phyloP scores from a whole-genome alignment of 2,888 invertebrate genomes.

The Tetanocera ferruginea region DNA sequence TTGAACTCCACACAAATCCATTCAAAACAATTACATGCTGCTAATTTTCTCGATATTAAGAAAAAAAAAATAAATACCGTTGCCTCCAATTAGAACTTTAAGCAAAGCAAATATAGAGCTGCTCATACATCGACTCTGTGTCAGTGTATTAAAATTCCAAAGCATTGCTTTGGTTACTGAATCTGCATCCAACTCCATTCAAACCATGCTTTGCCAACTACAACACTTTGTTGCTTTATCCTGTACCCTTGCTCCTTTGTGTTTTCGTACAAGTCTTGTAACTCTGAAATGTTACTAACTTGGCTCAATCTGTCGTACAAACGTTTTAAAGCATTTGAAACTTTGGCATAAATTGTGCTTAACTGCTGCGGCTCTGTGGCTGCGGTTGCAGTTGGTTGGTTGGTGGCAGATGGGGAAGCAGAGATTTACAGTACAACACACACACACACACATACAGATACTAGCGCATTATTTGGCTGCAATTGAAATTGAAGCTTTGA shows the following conservation, averaged over 20 bases:
- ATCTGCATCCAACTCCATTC: no score
- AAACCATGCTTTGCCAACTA: no score
- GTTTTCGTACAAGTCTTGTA: neutral
- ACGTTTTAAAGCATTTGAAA: neutral
- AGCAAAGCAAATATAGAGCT: no score
- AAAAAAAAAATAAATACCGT: no score
- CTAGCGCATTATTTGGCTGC: neutral
- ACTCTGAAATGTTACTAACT: neutral
- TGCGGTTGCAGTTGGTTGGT: neutral
- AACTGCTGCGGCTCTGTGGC: conserved; percentile 8
- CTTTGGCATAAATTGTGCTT: conserved; percentile 12
- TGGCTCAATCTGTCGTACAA: conserved; percentile 1
- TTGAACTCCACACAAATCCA: no score
- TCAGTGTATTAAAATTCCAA: no score
- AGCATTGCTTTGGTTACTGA: no score
- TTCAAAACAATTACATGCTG: no score
- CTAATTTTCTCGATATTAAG: no score
- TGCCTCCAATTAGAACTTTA: no score
- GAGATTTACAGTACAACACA: neutral
- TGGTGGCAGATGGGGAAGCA: neutral
- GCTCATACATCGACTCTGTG: no score
- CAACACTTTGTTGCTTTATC: no score
- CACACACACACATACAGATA: neutral
- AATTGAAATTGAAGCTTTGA: conserved; percentile 17
- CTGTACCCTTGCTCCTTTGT: neutral